Percentiles rank a stretch among this genome's conserved stretches.
Evolutionary conservation across 2,797 vertebrate genomes (phyloP).

Genomic region (Hephaestus fuliginosus): DNA sequence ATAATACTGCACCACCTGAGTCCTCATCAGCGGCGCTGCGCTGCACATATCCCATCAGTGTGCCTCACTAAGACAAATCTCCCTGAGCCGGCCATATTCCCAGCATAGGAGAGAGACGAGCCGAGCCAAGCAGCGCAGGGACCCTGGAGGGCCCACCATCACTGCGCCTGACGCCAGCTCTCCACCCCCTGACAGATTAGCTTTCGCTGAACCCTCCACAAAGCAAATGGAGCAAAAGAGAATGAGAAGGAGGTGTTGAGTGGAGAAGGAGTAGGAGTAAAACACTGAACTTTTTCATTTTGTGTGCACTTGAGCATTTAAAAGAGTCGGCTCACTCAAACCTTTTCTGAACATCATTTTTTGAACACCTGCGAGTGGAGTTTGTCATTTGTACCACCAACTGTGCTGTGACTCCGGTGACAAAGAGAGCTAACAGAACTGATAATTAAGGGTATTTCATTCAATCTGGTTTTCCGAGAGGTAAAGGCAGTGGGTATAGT

Average conservation of each 20-base stretch:
- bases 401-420: constrained; percentile 9
- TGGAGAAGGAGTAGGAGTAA: constrained; percentile 53
- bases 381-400: constrained; percentile 12
- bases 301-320: constrained; percentile 51
- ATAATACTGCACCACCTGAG: constrained; percentile 86
- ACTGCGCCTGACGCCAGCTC: constrained; percentile 63
- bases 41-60: constrained; percentile 84
- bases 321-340: constrained; percentile 45
- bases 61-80: constrained; percentile 85
- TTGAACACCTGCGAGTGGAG: constrained; percentile 32
- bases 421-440: constrained; percentile 20
- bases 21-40: constrained; percentile 83
- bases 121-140: constrained; percentile 66
- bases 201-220: constrained; percentile 69
- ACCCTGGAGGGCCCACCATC: constrained; percentile 79
- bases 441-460: constrained; percentile 42
- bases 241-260: constrained; percentile 57
- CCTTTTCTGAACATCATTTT: constrained; percentile 40
- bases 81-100: constrained; percentile 80
- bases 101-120: constrained; percentile 69
- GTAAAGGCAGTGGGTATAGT: constrained; percentile 43
- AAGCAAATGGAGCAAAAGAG: constrained; percentile 71
- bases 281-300: constrained; percentile 58
- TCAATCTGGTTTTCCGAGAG: constrained; percentile 34
- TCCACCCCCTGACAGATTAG: constrained; percentile 80